Evolutionary conservation across 1,140 invertebrate genomes (phyloP).

Genomic region (Zaprionus capensis): DNA sequence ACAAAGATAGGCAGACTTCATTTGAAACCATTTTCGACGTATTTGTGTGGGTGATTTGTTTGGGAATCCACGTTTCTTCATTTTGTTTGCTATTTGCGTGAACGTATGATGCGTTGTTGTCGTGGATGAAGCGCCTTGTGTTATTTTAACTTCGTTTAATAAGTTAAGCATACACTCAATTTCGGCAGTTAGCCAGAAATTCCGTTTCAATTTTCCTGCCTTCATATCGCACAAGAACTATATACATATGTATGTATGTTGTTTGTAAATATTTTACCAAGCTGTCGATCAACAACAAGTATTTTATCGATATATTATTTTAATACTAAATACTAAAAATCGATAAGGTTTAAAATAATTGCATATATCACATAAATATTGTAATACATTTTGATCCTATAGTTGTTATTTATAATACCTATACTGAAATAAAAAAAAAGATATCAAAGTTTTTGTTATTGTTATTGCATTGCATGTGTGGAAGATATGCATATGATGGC

Average conservation of each 20-base stretch:
- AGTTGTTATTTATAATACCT: no score
- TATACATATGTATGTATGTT: not conserved
- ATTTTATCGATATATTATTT: not conserved
- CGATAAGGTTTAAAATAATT: not conserved
- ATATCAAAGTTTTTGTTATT: no score
- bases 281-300: not conserved
- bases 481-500: not conserved
- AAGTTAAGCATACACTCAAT: constrained; percentile 77
- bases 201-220: constrained; percentile 67
- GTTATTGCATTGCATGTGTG: no score
- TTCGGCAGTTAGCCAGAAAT: constrained; percentile 74
- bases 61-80: constrained; percentile 73
- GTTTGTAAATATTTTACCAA: constrained; percentile 1
- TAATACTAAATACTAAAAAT: not conserved
- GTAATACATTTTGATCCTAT: no score
- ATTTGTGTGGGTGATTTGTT: constrained; percentile 77
- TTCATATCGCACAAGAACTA: constrained; percentile 50
- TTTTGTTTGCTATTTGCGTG: constrained; percentile 71
- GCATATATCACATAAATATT: not conserved
- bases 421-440: no score
- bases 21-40: constrained; percentile 77
- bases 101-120: constrained; percentile 75
- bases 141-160: constrained; percentile 58
- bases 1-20: constrained; percentile 78
- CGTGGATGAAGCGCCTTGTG: constrained; percentile 52